Percentiles rank a stretch among this genome's conserved stretches.
phyloP scores from a whole-genome alignment of 2,113 vertebrate species.

The Pagrus major region DNA sequence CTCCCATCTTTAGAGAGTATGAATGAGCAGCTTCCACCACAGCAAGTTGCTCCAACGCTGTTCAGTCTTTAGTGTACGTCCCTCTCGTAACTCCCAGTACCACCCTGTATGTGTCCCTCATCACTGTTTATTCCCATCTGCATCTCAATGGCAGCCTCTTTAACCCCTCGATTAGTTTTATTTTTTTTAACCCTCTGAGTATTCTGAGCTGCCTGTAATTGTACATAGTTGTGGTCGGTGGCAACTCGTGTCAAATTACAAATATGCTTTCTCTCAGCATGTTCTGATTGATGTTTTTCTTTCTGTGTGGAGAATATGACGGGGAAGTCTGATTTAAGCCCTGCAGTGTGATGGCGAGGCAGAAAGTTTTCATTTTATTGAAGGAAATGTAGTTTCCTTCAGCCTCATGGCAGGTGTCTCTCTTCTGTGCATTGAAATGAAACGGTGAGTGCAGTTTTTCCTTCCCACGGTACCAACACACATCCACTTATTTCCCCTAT shows the following conservation, averaged over 20 bases:
- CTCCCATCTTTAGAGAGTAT: neutral
- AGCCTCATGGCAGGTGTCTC: constrained; percentile 10
- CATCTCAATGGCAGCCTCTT: constrained; percentile 5
- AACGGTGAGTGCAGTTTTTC: too few species aligned
- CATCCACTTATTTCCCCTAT: too few species aligned
- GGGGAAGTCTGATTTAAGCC: neutral
- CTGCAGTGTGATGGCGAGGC: neutral
- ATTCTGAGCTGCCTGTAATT: constrained; percentile 23
- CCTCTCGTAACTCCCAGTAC: neutral
- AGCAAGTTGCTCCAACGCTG: neutral
- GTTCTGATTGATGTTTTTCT: constrained; percentile 35
- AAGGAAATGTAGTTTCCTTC: constrained; percentile 15
- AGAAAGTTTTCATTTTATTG: neutral
- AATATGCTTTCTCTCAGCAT: constrained; percentile 8
- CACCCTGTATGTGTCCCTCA: neutral
- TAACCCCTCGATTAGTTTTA: neutral
- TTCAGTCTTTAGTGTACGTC: neutral
- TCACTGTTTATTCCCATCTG: neutral
- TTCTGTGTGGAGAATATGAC: constrained; percentile 4
- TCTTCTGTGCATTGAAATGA: too few species aligned
- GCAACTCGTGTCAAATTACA: constrained; percentile 23
- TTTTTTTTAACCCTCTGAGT: constrained; percentile 10
- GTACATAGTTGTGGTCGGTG: constrained; percentile 12
- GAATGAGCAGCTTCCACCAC: neutral
- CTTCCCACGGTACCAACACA: neutral